Conservation (phyloP, 2,113 vertebrate species). For the Embiotoca jacksoni region DNA sequence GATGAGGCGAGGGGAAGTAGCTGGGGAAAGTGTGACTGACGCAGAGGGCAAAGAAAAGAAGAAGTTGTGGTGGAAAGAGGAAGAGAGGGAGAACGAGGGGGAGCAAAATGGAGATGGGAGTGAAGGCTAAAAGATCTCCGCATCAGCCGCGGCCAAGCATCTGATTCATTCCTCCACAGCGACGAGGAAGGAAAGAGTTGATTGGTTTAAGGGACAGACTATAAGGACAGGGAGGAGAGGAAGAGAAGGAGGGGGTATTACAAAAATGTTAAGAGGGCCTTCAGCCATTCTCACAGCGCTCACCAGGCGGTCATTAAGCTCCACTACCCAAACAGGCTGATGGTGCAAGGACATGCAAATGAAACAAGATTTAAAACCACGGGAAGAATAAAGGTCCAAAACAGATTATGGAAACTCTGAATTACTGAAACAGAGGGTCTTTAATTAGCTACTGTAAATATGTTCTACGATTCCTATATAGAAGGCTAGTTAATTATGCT, state of each 20-base stretch:
- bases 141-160: slow-evolving; percentile 47
- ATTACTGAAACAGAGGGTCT: slow-evolving; percentile 13
- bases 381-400: slow-evolving; percentile 14
- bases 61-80: slow-evolving; percentile 42
- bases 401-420: slow-evolving; percentile 10
- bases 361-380: not conserved
- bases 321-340: slow-evolving; percentile 71
- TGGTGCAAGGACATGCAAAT: slow-evolving; percentile 52
- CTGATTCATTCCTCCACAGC: slow-evolving; percentile 68
- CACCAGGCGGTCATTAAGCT: slow-evolving; percentile 80
- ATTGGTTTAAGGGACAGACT: slow-evolving; percentile 70
- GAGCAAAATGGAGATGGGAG: slow-evolving; percentile 29
- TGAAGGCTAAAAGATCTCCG: slow-evolving; percentile 13
- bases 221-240: slow-evolving; percentile 46
- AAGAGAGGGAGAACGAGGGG: slow-evolving; percentile 28
- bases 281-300: slow-evolving; percentile 75
- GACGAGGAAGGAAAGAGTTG: slow-evolving; percentile 64
- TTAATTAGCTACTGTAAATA: slow-evolving; percentile 59
- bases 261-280: slow-evolving; percentile 84
- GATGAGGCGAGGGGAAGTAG: slow-evolving; percentile 24
- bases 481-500: slow-evolving; percentile 59
- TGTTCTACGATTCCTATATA: slow-evolving; percentile 31
- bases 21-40: slow-evolving; percentile 30
- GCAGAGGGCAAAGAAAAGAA: not conserved
- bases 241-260: slow-evolving; percentile 57